A percentile compares a stretch with the other conserved stretches of the same genome.
Conservation (phyloP, 2,888 invertebrate genomes). For the Patella pellucida region DNA sequence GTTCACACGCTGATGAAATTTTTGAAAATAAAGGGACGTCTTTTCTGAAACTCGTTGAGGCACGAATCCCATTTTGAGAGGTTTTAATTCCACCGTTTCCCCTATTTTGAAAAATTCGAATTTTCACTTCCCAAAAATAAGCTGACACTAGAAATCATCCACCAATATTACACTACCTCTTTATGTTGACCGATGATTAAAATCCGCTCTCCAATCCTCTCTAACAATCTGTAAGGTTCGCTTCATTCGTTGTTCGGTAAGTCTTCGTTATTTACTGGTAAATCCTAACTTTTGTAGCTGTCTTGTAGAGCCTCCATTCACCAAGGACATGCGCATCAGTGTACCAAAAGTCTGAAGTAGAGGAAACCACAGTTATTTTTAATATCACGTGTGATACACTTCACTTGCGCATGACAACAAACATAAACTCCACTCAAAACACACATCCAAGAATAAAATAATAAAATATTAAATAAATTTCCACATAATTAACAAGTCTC, state of each 20-base stretch:
- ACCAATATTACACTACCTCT: neutral
- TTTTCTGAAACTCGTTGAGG: constrained; percentile 12
- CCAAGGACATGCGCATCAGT: constrained; percentile 3
- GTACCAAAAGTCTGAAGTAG: constrained; percentile 10
- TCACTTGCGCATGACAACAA: constrained; percentile 2
- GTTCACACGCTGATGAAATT: constrained; percentile 76
- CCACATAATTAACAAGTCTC: too few species aligned
- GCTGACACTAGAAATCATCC: neutral
- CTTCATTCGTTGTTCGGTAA: neutral
- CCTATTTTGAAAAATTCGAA: neutral
- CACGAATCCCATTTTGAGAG: constrained; percentile 23
- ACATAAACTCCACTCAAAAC: neutral
- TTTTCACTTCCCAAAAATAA: constrained; percentile 1
- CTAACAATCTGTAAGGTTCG: neutral
- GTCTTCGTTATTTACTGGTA: neutral
- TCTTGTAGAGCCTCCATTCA: neutral
- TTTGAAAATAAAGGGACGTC: constrained; percentile 66
- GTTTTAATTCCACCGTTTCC: constrained; percentile 5
- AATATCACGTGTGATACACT: neutral
- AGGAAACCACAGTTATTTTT: constrained; percentile 8
- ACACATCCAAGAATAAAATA: neutral
- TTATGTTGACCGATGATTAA: too few species aligned
- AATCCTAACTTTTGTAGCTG: constrained; percentile 9
- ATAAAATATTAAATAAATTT: too few species aligned
- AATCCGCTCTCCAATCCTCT: too few species aligned